Base-by-base conservation (phyloP, 2,113 vertebrate species). In the Raja brachyura region DNA sequence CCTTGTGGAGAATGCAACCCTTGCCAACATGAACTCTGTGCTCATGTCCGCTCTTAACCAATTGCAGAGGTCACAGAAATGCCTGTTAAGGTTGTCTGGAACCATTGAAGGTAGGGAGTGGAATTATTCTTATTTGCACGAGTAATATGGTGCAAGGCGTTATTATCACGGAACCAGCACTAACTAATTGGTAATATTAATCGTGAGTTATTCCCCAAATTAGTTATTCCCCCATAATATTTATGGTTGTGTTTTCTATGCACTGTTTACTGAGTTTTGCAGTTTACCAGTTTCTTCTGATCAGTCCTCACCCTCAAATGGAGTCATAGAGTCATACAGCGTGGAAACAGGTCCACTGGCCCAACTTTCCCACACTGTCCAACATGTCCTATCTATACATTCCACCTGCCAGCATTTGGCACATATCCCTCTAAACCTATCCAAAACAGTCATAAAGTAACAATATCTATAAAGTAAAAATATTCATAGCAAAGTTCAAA, bases 51-150 rank as follows among this genome's bases (percentile, higher is more conserved):
- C 90, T 48, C 18, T 92, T 13, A 74, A 74, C 90, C 90, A 92
- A 4, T 74, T 33, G 10, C 39, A 39, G 90, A 54, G 4, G 9
- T 74, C 39, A 39, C 6, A 39, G 18, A 54, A 33, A 25, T 11
- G 68, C 22, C 25, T 92, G 4, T 11, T 5, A 13, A 28, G 39
- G 39, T 92, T 68, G 25, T 11, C 28, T 22, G 68, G 20, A 73
- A 92, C 25, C 20, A 54, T 92, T 25, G 33, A 92, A 92, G 90
- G 90, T 92, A 74, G 54, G 88, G 9, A 54, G 54, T 85, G 28
- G 54, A 11, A 56, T 83, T 4, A 5, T 25, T 9, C 70, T 73
- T 22, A 73, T 73, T 70, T 73, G 22, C 70, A 73, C 70, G 4
- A 22, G 70, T 73, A 73, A 20, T 20, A 20, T 73, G 70, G 70